phyloP scores from a whole-genome alignment of 1,140 invertebrate species.

The Ericerus pela region DNA sequence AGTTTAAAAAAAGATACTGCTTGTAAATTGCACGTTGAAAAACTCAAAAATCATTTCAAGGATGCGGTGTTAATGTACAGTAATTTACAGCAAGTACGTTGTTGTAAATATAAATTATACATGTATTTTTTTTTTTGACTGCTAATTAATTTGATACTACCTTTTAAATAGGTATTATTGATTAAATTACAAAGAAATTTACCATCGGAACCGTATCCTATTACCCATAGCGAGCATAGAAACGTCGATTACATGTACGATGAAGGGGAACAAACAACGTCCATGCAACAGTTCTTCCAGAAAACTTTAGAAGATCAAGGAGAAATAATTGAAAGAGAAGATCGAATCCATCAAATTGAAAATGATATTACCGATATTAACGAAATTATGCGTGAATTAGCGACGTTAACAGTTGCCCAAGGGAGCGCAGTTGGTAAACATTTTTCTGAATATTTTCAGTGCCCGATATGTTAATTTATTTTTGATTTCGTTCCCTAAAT shows the following conservation, averaged over 20 bases:
- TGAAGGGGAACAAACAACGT: neutral
- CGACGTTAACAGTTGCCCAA: conserved; percentile 63
- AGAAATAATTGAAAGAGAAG: conserved; percentile 54
- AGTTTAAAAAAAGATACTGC: conserved; percentile 53
- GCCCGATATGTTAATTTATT: neutral
- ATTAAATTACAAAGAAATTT: neutral
- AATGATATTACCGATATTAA: conserved; percentile 78
- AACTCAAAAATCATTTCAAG: conserved; percentile 63
- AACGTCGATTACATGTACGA: conserved; percentile 1
- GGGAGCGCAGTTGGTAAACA: conserved; percentile 60
- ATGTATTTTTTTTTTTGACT: neutral
- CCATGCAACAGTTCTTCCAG: neutral
- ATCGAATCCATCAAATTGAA: conserved; percentile 58
- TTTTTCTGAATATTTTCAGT: too few relatives aligned
- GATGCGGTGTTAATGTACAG: conserved; percentile 63
- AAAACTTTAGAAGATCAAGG: conserved; percentile 39
- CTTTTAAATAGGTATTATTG: neutral
- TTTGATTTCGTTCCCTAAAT: neutral
- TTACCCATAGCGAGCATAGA: conserved; percentile 2
- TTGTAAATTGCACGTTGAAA: conserved; percentile 65
- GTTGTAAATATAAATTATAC: too few relatives aligned
- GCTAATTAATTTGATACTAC: neutral
- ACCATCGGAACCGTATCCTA: conserved; percentile 1
- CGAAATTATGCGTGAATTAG: conserved; percentile 81
- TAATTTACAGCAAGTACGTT: conserved; percentile 53